Conservation (phyloP, 2,113 vertebrate genomes). For the Electrona antarctica region DNA sequence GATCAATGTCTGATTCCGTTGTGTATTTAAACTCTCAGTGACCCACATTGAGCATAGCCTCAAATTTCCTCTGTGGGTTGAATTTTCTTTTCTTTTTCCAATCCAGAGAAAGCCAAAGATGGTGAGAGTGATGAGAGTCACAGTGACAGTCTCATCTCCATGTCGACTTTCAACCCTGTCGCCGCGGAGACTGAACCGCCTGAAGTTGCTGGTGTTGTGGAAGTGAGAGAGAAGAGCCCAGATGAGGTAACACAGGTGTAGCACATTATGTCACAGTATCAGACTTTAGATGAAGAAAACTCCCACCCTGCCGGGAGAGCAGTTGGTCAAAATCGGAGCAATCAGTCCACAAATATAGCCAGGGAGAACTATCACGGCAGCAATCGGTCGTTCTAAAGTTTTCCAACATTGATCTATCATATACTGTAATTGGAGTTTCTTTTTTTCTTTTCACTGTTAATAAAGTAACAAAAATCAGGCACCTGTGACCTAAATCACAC, state of each 20-base stretch:
- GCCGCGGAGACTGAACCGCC: slow-evolving; percentile 80
- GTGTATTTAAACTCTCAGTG: no score
- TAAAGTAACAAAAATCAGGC: no score
- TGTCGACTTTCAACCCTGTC: slow-evolving; percentile 55
- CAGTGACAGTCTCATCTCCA: slow-evolving; percentile 76
- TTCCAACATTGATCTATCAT: no score
- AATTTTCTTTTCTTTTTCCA: slow-evolving; percentile 6
- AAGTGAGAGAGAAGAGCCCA: slow-evolving; percentile 49
- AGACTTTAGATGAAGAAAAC: background rate
- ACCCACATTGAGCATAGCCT: background rate
- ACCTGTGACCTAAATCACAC: no score
- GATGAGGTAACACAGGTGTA: slow-evolving; percentile 69
- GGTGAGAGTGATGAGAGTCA: slow-evolving; percentile 79
- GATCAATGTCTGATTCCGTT: background rate
- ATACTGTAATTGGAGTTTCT: no score
- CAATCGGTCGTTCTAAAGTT: no score
- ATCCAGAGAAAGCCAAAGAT: slow-evolving; percentile 80
- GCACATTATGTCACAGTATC: background rate
- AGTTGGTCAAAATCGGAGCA: no score
- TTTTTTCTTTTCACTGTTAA: no score
- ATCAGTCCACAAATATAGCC: no score
- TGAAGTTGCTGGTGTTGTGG: slow-evolving; percentile 64
- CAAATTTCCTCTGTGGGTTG: background rate
- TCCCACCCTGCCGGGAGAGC: no score
- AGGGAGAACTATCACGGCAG: no score